Base-by-base conservation (phyloP, 2,113 vertebrate species). In the Plestiodon gilberti region DNA sequence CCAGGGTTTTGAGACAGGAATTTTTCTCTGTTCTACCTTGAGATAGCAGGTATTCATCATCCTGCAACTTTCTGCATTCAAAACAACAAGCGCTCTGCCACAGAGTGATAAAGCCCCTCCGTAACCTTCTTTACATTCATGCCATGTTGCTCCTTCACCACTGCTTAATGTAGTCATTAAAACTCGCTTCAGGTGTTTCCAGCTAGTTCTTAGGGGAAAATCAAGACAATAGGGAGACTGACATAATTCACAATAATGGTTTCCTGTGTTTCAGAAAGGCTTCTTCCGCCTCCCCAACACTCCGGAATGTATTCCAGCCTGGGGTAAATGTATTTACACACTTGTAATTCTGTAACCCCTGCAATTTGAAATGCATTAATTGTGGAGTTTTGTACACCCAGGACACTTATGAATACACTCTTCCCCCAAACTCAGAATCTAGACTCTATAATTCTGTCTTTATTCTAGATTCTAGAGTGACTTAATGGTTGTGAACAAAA, bases 201-300 rank as follows among this genome's bases (percentile, higher is more conserved):
- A 67, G 38, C 40, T 20, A 6, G 57, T 85, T 74, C 48, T 52
- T 70, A 10, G 48, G 20, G 78, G 28, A 55, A 87, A 83, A 81
- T 30, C n/a, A 25, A 81, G 25, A 40, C n/a, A 81, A 38, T 33
- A 73, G 62, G 52, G 38, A 71, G 22, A 48, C 8, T 4, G 7
- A 15, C 35, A 86, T 81, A 71, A 86, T 62, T 81, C 40, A 74
- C 22, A 35, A 17, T 73, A 73, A 85, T 80, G 69, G 28, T 71
- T 67, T 65, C 25, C 4, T 52, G 52, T 23, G 33, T 64, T 64
- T 62, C 55, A n/a, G 38, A n/a, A 74, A 74, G 1, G 8, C 0
- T 55, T 30, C 48, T 25, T 83, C 43, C 43, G 4, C 43, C 62
- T 61, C 65, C 33, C n/a, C 18, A 30, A 35, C 62, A 65, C 52